Conservation (phyloP, 2,888 invertebrate species). For the Papilio elwesi region DNA sequence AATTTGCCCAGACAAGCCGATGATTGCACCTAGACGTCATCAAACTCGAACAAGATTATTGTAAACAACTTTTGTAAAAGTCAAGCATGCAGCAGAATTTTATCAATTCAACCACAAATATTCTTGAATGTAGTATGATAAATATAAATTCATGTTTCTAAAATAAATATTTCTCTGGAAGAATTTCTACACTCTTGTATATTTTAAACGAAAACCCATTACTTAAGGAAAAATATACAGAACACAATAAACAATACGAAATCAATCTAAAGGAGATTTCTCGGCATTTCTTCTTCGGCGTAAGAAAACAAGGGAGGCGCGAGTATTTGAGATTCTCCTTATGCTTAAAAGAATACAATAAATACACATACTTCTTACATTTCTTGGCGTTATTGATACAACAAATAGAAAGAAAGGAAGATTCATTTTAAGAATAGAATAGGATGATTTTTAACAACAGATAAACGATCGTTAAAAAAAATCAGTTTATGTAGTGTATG, state of each 20-base stretch:
- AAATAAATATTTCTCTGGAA: neutral
- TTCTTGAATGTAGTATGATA: neutral
- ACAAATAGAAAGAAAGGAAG: neutral
- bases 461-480: neutral
- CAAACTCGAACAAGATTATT: too few species aligned
- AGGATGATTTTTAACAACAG: neutral
- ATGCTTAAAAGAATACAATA: slow-evolving; percentile 30
- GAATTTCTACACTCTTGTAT: neutral
- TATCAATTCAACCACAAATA: too few species aligned
- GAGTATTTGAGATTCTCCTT: slow-evolving; percentile 10
- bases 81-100: too few species aligned
- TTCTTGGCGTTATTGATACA: neutral
- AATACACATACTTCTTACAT: slow-evolving; percentile 17
- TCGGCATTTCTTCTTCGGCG: slow-evolving; percentile 11
- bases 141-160: neutral
- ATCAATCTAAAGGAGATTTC: slow-evolving; percentile 23
- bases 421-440: neutral
- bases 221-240: slow-evolving; percentile 20
- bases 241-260: slow-evolving; percentile 11
- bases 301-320: slow-evolving; percentile 28
- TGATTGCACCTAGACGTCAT: too few species aligned
- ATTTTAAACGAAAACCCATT: neutral
- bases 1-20: too few species aligned
- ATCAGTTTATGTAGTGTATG: neutral
- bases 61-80: too few species aligned